Conservation (phyloP, 2,113 vertebrate species). For the Mobula birostris region DNA sequence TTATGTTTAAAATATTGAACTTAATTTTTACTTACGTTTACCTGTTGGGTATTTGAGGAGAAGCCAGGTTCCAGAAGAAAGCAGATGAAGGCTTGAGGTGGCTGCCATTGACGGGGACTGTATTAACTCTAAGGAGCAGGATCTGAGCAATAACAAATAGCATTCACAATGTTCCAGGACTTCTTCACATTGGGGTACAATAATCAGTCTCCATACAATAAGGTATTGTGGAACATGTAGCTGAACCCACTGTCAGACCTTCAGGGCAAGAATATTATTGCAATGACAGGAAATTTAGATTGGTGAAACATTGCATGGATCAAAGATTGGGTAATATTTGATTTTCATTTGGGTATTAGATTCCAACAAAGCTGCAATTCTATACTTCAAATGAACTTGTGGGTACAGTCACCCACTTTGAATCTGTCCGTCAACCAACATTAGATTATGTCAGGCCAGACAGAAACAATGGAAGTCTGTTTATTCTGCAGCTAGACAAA, state of each 20-base stretch:
- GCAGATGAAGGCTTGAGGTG: neutral
- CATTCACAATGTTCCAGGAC: neutral
- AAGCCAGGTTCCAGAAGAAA: neutral
- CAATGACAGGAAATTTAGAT: neutral
- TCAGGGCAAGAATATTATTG: neutral
- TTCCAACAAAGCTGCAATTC: neutral
- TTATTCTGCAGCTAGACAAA: neutral
- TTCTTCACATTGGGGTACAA: neutral
- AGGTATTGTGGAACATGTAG: neutral
- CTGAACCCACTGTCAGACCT: neutral
- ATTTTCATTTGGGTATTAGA: neutral
- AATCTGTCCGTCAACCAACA: neutral
- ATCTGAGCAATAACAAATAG: too few species aligned
- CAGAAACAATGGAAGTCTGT: neutral
- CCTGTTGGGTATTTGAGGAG: neutral
- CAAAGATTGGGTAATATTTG: neutral
- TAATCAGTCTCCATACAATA: neutral
- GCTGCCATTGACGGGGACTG: neutral
- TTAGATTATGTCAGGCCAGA: neutral
- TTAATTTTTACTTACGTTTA: neutral
- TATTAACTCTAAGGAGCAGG: neutral
- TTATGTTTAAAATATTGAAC: neutral
- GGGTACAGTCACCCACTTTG: neutral
- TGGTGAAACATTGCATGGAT: neutral
- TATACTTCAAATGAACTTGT: neutral